Evolutionary conservation across 2,888 invertebrate species (phyloP).

Genomic region (Perizoma affinitatum): DNA sequence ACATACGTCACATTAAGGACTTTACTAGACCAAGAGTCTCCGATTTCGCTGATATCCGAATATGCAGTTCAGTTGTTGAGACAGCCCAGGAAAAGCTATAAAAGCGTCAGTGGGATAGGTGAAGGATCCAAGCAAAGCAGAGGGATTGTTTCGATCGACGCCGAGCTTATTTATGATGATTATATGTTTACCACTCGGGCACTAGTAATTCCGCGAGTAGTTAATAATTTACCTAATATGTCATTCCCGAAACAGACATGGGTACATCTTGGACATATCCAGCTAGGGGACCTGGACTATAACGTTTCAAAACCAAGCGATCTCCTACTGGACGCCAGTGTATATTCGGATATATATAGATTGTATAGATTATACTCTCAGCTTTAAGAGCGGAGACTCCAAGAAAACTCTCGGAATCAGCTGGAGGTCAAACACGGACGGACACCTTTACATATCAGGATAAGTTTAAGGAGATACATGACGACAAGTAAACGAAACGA

Average conservation of each 20-base stretch:
- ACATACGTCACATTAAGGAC: slow-evolving; percentile 2
- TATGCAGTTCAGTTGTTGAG: slow-evolving; percentile 4
- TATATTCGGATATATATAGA: too few relatives aligned
- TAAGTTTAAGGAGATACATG: not conserved
- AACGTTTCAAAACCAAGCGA: slow-evolving; percentile 30
- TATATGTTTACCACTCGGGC: slow-evolving; percentile 27
- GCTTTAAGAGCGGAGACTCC: slow-evolving; percentile 5
- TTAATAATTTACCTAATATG: slow-evolving; percentile 29
- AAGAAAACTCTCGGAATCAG: slow-evolving; percentile 9
- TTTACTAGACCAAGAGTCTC: slow-evolving; percentile 8
- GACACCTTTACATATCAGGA: slow-evolving; percentile 10
- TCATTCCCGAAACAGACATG: slow-evolving; percentile 27
- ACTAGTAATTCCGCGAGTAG: slow-evolving; percentile 16
- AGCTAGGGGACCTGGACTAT: slow-evolving; percentile 36
- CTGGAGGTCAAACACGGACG: slow-evolving; percentile 8
- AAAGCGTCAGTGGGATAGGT: not conserved
- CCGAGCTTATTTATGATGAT: slow-evolving; percentile 10
- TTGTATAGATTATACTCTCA: not conserved
- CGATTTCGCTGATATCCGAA: slow-evolving; percentile 8
- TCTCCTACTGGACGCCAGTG: too few relatives aligned
- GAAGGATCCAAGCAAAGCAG: slow-evolving; percentile 7
- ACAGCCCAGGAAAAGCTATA: not conserved
- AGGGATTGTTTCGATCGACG: slow-evolving; percentile 20
- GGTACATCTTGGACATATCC: slow-evolving; percentile 29
- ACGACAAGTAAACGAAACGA: slow-evolving; percentile 3